These are phyloP conservation scores for Nudaria mundana DNA, from an alignment of 2,888 invertebrate species.

Conservation along the genomic window DNA sequence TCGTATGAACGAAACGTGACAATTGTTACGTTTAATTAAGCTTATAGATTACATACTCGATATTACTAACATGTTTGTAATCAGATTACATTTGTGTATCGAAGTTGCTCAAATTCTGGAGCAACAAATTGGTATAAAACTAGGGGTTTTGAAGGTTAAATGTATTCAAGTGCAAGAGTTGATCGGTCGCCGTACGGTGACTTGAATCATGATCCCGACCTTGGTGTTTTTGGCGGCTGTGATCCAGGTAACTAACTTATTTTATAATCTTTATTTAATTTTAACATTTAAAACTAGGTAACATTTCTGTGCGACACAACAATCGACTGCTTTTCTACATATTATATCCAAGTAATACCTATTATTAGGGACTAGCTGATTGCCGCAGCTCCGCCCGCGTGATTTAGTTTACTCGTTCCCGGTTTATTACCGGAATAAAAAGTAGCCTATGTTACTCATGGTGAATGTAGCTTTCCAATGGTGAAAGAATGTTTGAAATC, in stretches of 20 bases:
- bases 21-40: conserved; percentile 20
- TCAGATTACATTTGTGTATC: conserved; percentile 27
- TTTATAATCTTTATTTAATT: conserved; percentile 4
- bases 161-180: conserved; percentile 36
- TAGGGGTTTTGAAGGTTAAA: conserved; percentile 15
- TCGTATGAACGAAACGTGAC: conserved; percentile 23
- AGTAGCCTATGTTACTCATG: too few relatives aligned
- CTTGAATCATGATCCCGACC: conserved; percentile 35
- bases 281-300: not conserved
- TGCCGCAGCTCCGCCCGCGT: too few relatives aligned
- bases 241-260: conserved; percentile 50
- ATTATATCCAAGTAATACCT: too few relatives aligned
- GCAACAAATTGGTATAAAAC: conserved; percentile 61
- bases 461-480: too few relatives aligned
- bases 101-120: conserved; percentile 40
- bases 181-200: conserved; percentile 49
- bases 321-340: too few relatives aligned
- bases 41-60: conserved; percentile 18
- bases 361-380: too few relatives aligned
- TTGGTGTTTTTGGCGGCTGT: conserved; percentile 46
- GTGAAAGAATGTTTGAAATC: too few relatives aligned
- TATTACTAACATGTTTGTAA: conserved; percentile 33
- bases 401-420: too few relatives aligned
- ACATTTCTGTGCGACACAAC: not conserved
- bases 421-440: too few relatives aligned